A percentile compares a stretch with the other conserved stretches of the same genome.
Conservation (phyloP, 1,140 invertebrate species). For the Brachionus asplanchnoidis region DNA sequence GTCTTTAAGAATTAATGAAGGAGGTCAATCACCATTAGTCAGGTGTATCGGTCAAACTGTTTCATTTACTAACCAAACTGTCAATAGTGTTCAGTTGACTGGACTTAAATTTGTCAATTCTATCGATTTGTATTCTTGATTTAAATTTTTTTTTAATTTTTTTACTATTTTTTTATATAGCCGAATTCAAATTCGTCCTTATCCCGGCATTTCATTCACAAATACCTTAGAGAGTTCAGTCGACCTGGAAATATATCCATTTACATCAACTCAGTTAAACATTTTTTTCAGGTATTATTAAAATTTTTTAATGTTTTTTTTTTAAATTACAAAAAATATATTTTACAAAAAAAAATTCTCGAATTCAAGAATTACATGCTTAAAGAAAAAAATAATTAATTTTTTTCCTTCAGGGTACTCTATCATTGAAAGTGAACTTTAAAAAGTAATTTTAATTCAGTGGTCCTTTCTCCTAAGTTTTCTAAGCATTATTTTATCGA, state of each 20-base stretch:
- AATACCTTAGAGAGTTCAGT: background rate
- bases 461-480: no score
- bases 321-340: no score
- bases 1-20: background rate
- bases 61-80: background rate
- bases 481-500: no score
- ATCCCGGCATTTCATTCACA: background rate
- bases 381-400: no score
- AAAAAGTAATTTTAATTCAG: no score
- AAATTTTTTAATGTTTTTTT: background rate
- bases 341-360: no score
- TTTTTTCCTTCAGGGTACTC: no score
- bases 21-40: background rate
- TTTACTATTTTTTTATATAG: background rate
- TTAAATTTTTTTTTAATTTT: background rate
- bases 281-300: slow-evolving; percentile 19
- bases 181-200: background rate
- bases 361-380: no score
- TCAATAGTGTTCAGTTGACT: background rate
- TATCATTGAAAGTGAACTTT: no score
- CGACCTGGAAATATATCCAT: background rate
- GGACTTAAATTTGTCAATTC: background rate
- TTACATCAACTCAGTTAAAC: background rate
- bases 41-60: background rate
- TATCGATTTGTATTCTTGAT: background rate